A percentile compares a stretch with the other conserved stretches of the same genome.
Evolutionary conservation across 1,140 invertebrate species (phyloP).

Genomic region (Centruroides vittatus): DNA sequence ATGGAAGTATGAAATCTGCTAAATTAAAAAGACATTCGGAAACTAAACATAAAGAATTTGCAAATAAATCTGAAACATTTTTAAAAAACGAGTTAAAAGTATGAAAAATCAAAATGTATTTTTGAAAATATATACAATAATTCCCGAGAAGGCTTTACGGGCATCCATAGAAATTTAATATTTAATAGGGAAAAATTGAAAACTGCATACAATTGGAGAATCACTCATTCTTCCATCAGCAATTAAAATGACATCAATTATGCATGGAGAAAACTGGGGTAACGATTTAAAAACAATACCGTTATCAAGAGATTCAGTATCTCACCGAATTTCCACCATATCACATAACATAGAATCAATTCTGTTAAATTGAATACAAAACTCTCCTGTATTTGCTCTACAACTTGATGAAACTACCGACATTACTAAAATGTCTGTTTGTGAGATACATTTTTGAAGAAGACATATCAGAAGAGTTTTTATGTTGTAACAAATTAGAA

Average conservation of each 20-base stretch:
- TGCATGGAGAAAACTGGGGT: too few relatives aligned
- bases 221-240: too few relatives aligned
- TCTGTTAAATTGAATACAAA: slow-evolving; percentile 2
- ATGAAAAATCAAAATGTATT: slow-evolving; percentile 8
- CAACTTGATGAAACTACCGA: slow-evolving; percentile 4
- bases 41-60: slow-evolving; percentile 4
- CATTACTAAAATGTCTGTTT: slow-evolving; percentile 3
- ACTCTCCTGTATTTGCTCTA: slow-evolving; percentile 4
- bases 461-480: not conserved
- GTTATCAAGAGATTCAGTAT: slow-evolving; percentile 1
- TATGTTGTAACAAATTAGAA: not conserved
- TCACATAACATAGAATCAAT: not conserved
- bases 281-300: not conserved
- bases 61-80: slow-evolving; percentile 3
- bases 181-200: too few relatives aligned
- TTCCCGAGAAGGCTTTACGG: too few relatives aligned
- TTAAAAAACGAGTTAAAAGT: slow-evolving; percentile 6
- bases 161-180: too few relatives aligned
- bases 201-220: too few relatives aligned
- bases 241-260: too few relatives aligned
- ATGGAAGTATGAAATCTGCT: slow-evolving; percentile 1
- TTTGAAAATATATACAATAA: not conserved
- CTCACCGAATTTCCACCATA: not conserved
- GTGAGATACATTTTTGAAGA: not conserved
- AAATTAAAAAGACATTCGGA: slow-evolving; percentile 5